Percentiles rank a stretch among this genome's conserved stretches.
phyloP scores from a whole-genome alignment of 2,888 invertebrate genomes.

The Drosophila peninsularis region DNA sequence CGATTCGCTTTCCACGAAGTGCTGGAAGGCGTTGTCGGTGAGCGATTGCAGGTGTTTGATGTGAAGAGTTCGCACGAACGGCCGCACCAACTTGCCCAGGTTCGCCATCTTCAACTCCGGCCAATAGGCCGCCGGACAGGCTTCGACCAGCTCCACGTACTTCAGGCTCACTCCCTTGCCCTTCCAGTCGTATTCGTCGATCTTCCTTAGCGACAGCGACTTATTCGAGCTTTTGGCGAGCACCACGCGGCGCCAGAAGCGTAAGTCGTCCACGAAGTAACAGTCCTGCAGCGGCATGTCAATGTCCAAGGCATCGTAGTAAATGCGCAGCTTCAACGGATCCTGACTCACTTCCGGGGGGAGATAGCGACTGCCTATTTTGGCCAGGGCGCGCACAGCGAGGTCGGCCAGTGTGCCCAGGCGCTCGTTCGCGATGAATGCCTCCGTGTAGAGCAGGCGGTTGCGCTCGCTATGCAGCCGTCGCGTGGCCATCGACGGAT shows the following conservation, averaged over 20 bases:
- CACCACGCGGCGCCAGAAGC: conserved; percentile 80
- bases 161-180: conserved; percentile 72
- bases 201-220: conserved; percentile 51
- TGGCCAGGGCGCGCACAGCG: conserved; percentile 69
- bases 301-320: conserved; percentile 72
- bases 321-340: conserved; percentile 62
- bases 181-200: conserved; percentile 69
- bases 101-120: conserved; percentile 65
- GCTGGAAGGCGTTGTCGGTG: conserved; percentile 61
- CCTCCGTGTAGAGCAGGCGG: conserved; percentile 70
- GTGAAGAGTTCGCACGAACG: conserved; percentile 65
- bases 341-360: conserved; percentile 35
- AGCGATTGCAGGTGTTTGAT: conserved; percentile 75
- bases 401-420: conserved; percentile 70
- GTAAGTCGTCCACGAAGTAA: conserved; percentile 65
- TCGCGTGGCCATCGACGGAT: conserved; percentile 50
- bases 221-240: conserved; percentile 66
- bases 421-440: conserved; percentile 60
- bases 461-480: conserved; percentile 64
- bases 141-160: conserved; percentile 76
- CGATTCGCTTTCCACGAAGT: conserved; percentile 42
- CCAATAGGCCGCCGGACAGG: conserved; percentile 74
- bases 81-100: conserved; percentile 58
- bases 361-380: conserved; percentile 45
- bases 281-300: conserved; percentile 75